A percentile compares a stretch with the other conserved stretches of the same genome.
Conservation (phyloP, 2,888 invertebrate species). For the Panopea generosa region DNA sequence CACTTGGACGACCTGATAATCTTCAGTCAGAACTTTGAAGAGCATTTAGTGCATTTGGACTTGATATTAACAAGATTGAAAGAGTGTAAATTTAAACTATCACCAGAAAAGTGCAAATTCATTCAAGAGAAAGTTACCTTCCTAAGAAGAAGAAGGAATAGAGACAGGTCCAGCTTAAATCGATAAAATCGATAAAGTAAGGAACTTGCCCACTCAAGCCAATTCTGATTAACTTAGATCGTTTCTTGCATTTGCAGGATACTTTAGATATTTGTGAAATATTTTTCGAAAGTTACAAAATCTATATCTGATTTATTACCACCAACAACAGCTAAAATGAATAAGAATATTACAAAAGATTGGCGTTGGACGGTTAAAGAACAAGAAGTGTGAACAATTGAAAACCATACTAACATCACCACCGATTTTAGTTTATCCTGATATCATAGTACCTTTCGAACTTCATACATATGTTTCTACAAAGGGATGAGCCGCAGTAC, state of each 20-base stretch:
- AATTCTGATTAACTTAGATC: conserved; percentile 2
- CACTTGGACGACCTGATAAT: no score
- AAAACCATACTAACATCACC: not conserved
- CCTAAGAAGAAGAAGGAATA: no score
- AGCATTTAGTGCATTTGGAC: no score
- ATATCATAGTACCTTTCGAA: no score
- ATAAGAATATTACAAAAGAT: not conserved
- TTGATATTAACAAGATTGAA: no score
- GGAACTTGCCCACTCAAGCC: not conserved
- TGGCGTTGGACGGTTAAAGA: conserved; percentile 1
- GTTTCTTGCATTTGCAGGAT: not conserved
- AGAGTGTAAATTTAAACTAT: no score
- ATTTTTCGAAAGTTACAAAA: not conserved
- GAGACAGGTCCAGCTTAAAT: conserved; percentile 5
- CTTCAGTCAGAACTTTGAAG: no score
- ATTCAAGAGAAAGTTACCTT: no score
- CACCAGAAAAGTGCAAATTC: no score
- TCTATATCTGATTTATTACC: not conserved
- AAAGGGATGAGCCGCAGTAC: not conserved
- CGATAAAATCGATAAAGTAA: conserved; percentile 2
- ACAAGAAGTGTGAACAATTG: not conserved
- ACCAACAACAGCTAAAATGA: not conserved
- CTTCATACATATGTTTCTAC: no score
- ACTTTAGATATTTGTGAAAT: no score
- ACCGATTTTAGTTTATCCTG: not conserved